Evolutionary conservation across 1,140 invertebrate genomes (phyloP).

Genomic region (Brachionus sp.): DNA sequence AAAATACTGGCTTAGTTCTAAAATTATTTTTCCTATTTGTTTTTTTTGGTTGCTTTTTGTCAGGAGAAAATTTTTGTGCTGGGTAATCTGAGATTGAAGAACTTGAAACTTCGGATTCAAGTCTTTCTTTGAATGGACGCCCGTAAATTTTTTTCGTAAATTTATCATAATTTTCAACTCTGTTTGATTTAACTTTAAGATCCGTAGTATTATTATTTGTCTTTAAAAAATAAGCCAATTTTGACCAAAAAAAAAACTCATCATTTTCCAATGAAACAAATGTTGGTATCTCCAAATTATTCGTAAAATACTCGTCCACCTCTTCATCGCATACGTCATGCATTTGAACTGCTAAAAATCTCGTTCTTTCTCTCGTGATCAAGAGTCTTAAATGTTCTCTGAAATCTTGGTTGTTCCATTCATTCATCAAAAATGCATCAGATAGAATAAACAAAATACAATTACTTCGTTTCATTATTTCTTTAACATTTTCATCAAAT

Average conservation of each 20-base stretch:
- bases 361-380: not conserved
- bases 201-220: not conserved
- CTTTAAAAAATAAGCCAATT: constrained; percentile 31
- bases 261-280: constrained; percentile 34
- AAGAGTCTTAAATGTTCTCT: not conserved
- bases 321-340: constrained; percentile 31
- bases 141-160: not conserved
- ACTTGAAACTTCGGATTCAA: not conserved
- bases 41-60: not conserved
- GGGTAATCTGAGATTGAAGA: not conserved
- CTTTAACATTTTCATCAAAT: not conserved
- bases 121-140: not conserved
- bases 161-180: not conserved
- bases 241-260: constrained; percentile 29
- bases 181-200: not conserved
- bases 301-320: constrained; percentile 31
- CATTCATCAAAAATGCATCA: constrained; percentile 32
- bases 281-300: constrained; percentile 31
- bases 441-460: constrained; percentile 40
- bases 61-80: not conserved
- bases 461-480: constrained; percentile 12
- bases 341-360: constrained; percentile 33
- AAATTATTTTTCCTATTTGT: not conserved
- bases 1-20: not conserved
- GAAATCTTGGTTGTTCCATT: constrained; percentile 10